Evolutionary conservation across 2,888 invertebrate genomes (phyloP).

Genomic region (Suillia variegata): DNA sequence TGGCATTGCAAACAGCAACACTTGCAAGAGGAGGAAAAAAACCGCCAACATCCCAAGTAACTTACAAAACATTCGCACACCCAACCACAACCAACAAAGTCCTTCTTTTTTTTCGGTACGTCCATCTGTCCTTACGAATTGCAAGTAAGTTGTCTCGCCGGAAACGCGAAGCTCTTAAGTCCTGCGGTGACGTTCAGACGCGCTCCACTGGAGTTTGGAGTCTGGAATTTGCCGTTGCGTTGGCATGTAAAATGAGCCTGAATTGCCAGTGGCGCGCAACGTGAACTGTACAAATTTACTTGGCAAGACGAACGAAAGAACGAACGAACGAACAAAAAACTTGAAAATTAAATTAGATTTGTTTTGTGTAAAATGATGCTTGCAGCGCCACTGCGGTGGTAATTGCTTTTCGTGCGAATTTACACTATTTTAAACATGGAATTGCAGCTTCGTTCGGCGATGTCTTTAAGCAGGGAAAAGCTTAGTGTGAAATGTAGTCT

Average conservation of each 20-base stretch:
- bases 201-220: not conserved
- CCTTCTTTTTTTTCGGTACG: too few relatives aligned
- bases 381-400: not conserved
- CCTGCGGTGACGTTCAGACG: not conserved
- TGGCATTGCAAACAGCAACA: too few relatives aligned
- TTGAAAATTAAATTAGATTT: conserved; percentile 14
- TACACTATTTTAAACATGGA: too few relatives aligned
- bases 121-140: not conserved
- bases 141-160: not conserved
- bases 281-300: not conserved
- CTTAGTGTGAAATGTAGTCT: too few relatives aligned
- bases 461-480: too few relatives aligned
- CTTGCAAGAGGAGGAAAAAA: too few relatives aligned
- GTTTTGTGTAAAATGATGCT: not conserved
- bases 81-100: too few relatives aligned
- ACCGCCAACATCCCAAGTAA: too few relatives aligned
- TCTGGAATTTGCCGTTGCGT: not conserved
- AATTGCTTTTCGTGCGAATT: not conserved
- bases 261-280: not conserved
- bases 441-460: too few relatives aligned
- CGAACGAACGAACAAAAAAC: conserved; percentile 3
- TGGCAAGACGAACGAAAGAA: too few relatives aligned
- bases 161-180: not conserved
- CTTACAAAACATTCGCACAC: not conserved
- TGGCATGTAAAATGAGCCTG: not conserved